phyloP scores from a whole-genome alignment of 2,797 vertebrate genomes.

The Eidolon dupreanum region DNA sequence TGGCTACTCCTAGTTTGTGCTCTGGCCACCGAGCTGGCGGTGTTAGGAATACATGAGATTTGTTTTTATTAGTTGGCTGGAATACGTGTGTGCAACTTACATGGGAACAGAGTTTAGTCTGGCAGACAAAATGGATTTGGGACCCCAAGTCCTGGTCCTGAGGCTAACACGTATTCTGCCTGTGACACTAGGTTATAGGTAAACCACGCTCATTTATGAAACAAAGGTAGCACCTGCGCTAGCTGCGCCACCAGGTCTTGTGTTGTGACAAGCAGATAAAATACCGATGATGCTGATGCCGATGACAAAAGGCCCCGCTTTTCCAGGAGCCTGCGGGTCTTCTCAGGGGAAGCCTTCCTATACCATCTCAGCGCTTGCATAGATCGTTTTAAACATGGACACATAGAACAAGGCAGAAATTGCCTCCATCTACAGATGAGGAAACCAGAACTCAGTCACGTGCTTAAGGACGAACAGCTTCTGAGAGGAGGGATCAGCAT shows the following conservation, averaged over 20 bases:
- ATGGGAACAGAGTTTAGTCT: background rate
- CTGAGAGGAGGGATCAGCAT: background rate
- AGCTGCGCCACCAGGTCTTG: background rate
- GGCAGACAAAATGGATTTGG: background rate
- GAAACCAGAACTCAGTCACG: background rate
- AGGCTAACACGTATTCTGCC: background rate
- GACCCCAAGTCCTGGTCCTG: background rate
- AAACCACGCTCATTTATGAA: background rate
- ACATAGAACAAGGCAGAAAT: background rate
- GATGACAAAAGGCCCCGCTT: rapidly evolving
- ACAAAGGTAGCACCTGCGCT: background rate
- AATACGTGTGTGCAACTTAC: background rate
- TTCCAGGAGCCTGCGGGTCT: background rate
- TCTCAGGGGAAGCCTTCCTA: background rate
- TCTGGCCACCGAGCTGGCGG: background rate
- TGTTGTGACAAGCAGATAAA: background rate
- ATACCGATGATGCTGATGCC: rapidly evolving
- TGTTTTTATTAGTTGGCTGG: background rate
- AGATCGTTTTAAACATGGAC: background rate
- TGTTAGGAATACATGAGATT: background rate
- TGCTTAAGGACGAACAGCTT: background rate
- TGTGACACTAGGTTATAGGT: rapidly evolving
- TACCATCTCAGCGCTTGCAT: too few relatives aligned
- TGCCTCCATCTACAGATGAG: background rate
- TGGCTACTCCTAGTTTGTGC: background rate